These are phyloP conservation scores for Silurus lanzhouensis DNA, from an alignment of 2,797 vertebrate genomes.

Conservation along the genomic window DNA sequence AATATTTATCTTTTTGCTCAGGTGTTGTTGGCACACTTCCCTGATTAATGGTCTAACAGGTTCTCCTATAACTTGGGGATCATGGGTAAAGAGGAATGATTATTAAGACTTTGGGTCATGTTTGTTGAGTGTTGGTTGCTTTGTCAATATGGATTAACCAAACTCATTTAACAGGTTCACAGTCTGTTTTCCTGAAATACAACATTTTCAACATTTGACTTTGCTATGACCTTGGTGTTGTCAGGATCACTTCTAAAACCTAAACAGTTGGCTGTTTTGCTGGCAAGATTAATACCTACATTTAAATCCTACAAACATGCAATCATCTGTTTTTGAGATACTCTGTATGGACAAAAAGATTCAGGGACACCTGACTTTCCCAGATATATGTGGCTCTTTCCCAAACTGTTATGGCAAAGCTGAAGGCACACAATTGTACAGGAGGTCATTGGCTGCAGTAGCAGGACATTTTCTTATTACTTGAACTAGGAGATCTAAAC, in stretches of 20 bases:
- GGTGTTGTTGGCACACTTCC: slow-evolving; percentile 65
- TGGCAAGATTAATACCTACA: not conserved
- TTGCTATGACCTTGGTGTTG: not conserved
- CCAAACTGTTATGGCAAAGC: too few species aligned
- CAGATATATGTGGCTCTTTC: too few species aligned
- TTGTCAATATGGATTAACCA: too few species aligned
- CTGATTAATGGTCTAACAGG: slow-evolving; percentile 63
- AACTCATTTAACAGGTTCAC: too few species aligned
- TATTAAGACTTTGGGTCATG: not conserved
- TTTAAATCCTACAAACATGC: not conserved
- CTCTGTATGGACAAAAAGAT: too few species aligned
- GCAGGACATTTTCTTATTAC: too few species aligned
- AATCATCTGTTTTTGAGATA: not conserved
- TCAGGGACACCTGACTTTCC: too few species aligned
- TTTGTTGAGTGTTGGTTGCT: too few species aligned
- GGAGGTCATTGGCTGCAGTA: too few species aligned
- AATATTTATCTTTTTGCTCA: slow-evolving; percentile 72
- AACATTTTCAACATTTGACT: not conserved
- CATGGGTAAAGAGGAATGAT: slow-evolving; percentile 1
- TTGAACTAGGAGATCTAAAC: too few species aligned
- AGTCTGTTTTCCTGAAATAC: not conserved
- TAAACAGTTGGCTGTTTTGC: not conserved
- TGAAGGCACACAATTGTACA: too few species aligned
- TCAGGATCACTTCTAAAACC: not conserved
- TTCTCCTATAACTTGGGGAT: slow-evolving; percentile 46